Percentiles rank a stretch among this genome's conserved stretches.
phyloP scores from a whole-genome alignment of 2,113 vertebrate genomes.

The Nanger granti region DNA sequence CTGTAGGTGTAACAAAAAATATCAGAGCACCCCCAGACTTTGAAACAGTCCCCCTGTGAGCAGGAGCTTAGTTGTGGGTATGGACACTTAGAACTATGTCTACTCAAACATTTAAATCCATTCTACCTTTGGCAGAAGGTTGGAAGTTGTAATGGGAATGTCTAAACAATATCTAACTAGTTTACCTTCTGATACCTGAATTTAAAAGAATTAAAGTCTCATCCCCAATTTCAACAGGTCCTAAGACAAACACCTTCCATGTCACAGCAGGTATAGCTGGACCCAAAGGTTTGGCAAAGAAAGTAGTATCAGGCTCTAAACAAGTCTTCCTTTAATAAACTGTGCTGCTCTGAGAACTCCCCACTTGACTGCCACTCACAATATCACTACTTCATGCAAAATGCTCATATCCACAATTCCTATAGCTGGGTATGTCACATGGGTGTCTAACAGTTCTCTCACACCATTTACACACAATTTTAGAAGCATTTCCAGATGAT shows the following conservation, averaged over 20 bases:
- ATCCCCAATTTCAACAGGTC: neutral
- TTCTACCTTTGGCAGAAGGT: neutral
- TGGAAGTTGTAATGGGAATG: neutral
- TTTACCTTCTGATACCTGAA: neutral
- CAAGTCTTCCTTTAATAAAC: neutral
- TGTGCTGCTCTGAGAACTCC: neutral
- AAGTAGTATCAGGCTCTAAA: neutral
- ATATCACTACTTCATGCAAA: neutral
- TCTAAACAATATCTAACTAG: neutral
- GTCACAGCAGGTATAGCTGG: neutral
- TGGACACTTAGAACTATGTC: neutral
- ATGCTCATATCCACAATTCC: neutral
- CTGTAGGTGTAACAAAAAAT: neutral
- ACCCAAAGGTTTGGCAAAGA: neutral
- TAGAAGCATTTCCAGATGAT: conserved; percentile 23
- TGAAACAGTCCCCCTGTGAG: neutral
- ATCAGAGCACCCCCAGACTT: neutral
- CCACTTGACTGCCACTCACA: neutral
- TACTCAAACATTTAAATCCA: neutral
- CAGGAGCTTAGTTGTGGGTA: neutral
- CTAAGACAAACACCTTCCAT: neutral
- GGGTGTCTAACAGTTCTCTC: neutral
- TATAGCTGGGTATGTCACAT: neutral
- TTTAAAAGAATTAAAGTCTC: neutral
- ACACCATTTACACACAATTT: neutral